Percentiles rank a stretch among this genome's conserved stretches.
These are phyloP conservation scores for Pogonomyrmex barbatus DNA, from an alignment of 1,140 invertebrate genomes.

Conservation along the genomic window DNA sequence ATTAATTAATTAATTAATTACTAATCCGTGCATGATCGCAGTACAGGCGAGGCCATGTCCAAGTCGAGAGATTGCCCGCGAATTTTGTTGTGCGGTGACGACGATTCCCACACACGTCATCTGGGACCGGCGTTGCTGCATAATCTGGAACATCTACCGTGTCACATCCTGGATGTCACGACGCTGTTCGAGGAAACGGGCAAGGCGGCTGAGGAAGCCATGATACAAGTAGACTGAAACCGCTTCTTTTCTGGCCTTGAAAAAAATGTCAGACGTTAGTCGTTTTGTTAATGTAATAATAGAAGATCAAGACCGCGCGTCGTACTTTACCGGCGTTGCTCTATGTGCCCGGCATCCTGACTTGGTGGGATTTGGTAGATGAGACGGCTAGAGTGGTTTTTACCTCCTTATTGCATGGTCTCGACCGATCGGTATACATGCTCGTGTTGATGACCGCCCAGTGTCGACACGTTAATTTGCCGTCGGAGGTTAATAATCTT, in stretches of 20 bases:
- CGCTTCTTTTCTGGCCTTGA: neutral
- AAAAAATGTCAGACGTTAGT: conserved; percentile 2
- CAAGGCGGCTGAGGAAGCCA: conserved; percentile 88
- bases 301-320: conserved; percentile 83
- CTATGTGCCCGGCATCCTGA: conserved; percentile 85
- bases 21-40: conserved; percentile 44
- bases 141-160: conserved; percentile 83
- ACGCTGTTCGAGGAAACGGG: conserved; percentile 85
- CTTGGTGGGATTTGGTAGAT: conserved; percentile 86
- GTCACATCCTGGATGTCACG: conserved; percentile 82
- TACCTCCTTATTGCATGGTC: conserved; percentile 82
- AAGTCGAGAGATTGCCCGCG: conserved; percentile 81
- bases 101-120: conserved; percentile 85
- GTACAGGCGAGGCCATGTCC: conserved; percentile 73
- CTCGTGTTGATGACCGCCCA: conserved; percentile 84
- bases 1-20: neutral
- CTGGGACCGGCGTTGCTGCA: conserved; percentile 84
- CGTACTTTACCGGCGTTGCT: conserved; percentile 85
- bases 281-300: conserved; percentile 44
- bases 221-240: conserved; percentile 87
- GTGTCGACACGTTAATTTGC: conserved; percentile 79
- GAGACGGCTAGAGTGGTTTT: conserved; percentile 85
- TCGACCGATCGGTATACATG: conserved; percentile 85
- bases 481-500: conserved; percentile 80
- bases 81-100: conserved; percentile 82